A percentile compares a stretch with the other conserved stretches of the same genome.
phyloP scores from a whole-genome alignment of 2,113 vertebrate genomes.

The Ramphastos sulfuratus region DNA sequence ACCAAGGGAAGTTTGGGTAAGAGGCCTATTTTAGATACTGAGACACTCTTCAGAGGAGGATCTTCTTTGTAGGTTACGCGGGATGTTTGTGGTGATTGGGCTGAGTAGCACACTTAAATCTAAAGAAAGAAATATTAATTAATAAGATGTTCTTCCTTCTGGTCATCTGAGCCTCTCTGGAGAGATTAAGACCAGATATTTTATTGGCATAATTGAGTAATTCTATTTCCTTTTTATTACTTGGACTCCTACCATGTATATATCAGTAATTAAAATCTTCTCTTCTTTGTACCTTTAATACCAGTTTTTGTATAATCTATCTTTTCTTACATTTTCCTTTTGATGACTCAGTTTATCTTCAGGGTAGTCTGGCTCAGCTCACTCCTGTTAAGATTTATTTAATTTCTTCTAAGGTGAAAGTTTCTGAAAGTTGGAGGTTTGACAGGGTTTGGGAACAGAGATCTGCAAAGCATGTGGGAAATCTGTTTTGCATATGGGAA shows the following conservation, averaged over 20 bases:
- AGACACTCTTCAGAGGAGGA: not conserved
- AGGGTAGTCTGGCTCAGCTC: not conserved
- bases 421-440: not conserved
- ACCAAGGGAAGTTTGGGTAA: not conserved
- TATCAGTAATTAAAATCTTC: conserved; percentile 43
- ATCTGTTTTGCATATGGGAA: not conserved
- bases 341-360: not conserved
- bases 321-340: not conserved
- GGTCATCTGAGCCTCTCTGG: not conserved
- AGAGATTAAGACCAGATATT: not conserved
- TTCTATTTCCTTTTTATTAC: conserved; percentile 25
- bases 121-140: not conserved
- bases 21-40: not conserved
- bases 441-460: not conserved
- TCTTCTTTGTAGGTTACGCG: not conserved
- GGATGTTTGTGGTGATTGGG: not conserved
- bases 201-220: not conserved
- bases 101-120: not conserved
- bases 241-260: not conserved
- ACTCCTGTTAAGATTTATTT: not conserved
- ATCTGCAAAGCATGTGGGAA: fast-evolving
- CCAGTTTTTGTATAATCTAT: not conserved
- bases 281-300: not conserved
- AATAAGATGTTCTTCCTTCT: not conserved
- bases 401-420: not conserved